Evolutionary conservation across 2,888 invertebrate species (phyloP).

Genomic region (Gastrophysa polygoni): DNA sequence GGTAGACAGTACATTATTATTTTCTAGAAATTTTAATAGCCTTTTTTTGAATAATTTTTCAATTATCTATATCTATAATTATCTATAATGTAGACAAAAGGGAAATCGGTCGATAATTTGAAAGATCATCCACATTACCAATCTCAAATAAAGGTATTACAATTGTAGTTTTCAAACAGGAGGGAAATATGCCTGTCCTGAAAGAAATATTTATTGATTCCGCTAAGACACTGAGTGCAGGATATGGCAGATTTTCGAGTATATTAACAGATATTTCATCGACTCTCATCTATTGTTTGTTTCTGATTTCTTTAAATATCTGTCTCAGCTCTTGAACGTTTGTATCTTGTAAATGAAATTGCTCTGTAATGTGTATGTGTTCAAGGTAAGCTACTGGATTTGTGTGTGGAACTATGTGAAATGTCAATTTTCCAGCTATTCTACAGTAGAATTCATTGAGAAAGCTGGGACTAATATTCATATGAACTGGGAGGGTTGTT

Average conservation of each 20-base stretch:
- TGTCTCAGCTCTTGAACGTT: background rate
- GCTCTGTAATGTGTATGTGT: background rate
- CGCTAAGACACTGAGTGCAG: background rate
- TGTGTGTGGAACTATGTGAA: background rate
- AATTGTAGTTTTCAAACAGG: background rate
- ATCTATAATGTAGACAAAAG: background rate
- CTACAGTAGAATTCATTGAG: background rate
- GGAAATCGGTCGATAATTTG: background rate
- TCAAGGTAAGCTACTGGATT: background rate
- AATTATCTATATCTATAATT: no score
- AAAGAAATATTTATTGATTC: background rate
- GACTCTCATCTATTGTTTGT: background rate
- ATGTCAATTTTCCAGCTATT: background rate
- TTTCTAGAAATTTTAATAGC: background rate
- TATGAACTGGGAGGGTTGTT: background rate
- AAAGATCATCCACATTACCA: background rate
- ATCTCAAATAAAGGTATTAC: background rate
- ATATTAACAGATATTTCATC: constrained; percentile 1
- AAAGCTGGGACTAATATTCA: no score
- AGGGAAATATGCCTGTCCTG: background rate
- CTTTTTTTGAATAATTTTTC: background rate
- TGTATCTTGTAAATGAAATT: background rate
- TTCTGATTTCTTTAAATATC: background rate
- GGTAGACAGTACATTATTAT: background rate
- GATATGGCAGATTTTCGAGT: background rate